Conservation (phyloP, 2,113 vertebrate genomes). For the Sylvilagus bachmani region DNA sequence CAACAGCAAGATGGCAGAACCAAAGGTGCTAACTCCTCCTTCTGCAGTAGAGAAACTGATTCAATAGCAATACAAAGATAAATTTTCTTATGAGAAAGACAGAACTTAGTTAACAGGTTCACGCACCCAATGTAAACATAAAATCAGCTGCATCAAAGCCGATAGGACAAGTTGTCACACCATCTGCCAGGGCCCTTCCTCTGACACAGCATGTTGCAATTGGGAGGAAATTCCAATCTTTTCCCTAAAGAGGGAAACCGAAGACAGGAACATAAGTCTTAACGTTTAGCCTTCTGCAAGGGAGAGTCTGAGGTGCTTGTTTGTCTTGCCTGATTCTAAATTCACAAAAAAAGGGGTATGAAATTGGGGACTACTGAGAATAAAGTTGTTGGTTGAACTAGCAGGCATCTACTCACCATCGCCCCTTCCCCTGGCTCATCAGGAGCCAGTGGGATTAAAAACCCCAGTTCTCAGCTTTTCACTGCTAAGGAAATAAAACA, state of each 20-base stretch:
- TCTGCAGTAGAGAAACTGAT: not conserved
- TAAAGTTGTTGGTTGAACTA: not conserved
- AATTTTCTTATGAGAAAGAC: slow-evolving; percentile 15
- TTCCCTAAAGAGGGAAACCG: not conserved
- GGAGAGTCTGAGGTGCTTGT: not conserved
- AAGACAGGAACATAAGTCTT: not conserved
- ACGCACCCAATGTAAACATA: not conserved
- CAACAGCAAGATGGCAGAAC: not conserved
- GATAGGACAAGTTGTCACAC: not conserved
- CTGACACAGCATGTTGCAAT: not conserved
- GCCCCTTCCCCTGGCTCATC: rapidly evolving
- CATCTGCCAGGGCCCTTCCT: not conserved
- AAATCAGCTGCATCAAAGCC: not conserved
- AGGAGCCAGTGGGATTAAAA: not conserved
- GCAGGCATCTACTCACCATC: not conserved
- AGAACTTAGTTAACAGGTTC: not conserved
- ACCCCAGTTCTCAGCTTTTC: not conserved
- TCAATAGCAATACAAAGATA: not conserved
- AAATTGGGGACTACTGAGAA: not conserved
- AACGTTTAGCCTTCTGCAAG: not conserved
- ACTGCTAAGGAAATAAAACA: not conserved
- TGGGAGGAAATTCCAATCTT: not conserved
- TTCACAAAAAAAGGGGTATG: not conserved
- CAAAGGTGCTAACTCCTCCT: not conserved
- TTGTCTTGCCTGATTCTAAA: not conserved